phyloP scores from a whole-genome alignment of 2,888 invertebrate species.

The Metellina segmentata region DNA sequence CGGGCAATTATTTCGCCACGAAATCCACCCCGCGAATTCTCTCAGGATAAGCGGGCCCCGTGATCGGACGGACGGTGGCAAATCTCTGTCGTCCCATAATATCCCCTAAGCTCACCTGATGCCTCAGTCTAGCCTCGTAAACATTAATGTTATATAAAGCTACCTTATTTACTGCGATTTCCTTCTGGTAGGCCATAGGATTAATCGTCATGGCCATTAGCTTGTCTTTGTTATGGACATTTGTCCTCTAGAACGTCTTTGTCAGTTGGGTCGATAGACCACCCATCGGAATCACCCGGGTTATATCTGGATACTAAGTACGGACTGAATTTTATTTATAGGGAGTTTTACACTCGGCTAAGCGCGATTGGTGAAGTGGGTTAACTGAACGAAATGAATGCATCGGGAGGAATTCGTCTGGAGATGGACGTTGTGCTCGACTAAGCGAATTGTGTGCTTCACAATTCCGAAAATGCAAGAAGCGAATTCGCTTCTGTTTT shows the following conservation, averaged over 20 bases:
- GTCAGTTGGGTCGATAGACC: conserved; percentile 31
- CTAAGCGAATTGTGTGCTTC: too few relatives aligned
- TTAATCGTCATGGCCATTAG: conserved; percentile 69
- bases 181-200: conserved; percentile 71
- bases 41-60: conserved; percentile 35
- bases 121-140: conserved; percentile 65
- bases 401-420: too few relatives aligned
- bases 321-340: background rate
- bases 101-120: conserved; percentile 74
- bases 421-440: too few relatives aligned
- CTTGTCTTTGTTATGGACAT: conserved; percentile 73
- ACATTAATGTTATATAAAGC: conserved; percentile 75
- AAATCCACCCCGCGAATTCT: conserved; percentile 54
- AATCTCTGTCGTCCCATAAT: conserved; percentile 72
- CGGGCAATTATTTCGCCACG: conserved; percentile 61
- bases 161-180: conserved; percentile 75
- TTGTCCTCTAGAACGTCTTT: conserved; percentile 48
- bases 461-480: too few relatives aligned
- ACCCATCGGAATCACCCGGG: background rate
- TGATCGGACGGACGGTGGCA: conserved; percentile 55
- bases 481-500: too few relatives aligned
- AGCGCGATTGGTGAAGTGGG: too few relatives aligned
- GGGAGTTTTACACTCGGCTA: background rate
- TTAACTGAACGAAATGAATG: too few relatives aligned
- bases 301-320: too few relatives aligned